Evolutionary conservation across 1,140 invertebrate genomes (phyloP), one percentile per base, ranked within the genome.

Genomic region (Metopolophium dirhodum): DNA sequence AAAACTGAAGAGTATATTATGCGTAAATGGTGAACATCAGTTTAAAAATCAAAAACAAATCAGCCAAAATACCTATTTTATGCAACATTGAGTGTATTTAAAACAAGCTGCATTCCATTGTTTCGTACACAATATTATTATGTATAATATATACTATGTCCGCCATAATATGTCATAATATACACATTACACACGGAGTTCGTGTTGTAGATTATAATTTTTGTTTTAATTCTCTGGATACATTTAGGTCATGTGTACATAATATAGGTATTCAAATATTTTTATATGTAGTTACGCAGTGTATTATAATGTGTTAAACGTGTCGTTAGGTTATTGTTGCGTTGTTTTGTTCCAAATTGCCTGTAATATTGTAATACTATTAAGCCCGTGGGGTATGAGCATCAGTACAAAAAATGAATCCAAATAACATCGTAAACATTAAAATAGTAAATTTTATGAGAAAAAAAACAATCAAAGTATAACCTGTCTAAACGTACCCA

Each of bases 221-320:
- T 77, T 77, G 61, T n/a, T 77, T 35, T 77, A 77, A 77, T 77
- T 77, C 30, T 14, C 61, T n/a, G 30, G 61, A 77, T 77, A 77
- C 61, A 77, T 77, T 77, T 77, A 77, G 61, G 61, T 77, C 61
- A 77, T 35, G 61, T 77, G 61, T 77, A 77, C 30, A 77, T n/a
- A n/a, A 77, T 77, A 35, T 77, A n/a, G n/a, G 4, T 77, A 77
- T 77, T 77, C n/a, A 77, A 7, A n/a, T 77, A 77, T 77, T 77
- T 77, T 77, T 77, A 77, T 77, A 77, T 77, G 14, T 77, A 77
- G 61, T 77, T 77, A 3, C 61, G 3, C n/a, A 77, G n/a, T n/a
- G 30, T n/a, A 77, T 77, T 18, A 77, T 68, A 77, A 77, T 77
- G 61, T n/a, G 61, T 77, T 77, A 77, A 77, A 77, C 61, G 61